Evolutionary conservation across 1,140 invertebrate species (phyloP), one percentile per base, ranked within the genome.

Genomic region (Nautilus pompilius): DNA sequence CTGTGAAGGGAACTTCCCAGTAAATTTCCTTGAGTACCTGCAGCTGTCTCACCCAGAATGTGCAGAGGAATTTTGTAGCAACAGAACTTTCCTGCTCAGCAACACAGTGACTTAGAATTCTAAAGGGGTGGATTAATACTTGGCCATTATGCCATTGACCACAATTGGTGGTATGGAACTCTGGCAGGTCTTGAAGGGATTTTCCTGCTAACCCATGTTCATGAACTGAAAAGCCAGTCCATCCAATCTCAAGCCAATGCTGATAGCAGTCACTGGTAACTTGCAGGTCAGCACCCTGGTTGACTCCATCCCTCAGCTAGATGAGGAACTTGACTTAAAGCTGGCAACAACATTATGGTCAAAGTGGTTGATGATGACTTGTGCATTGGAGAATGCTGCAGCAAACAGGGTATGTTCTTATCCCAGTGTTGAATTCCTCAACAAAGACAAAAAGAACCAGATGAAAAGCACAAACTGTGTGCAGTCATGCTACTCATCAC

Each of bases 311-410:
- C 83, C 86, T 54, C 87, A 89, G 68, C 84, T 87, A 73, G 82
- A 85, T 20, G 88, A 88, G 69, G 88, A 90, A 75, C 74, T 90
- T n/a, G 85, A 84, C 59, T 89, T 90, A 70, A 77, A 81, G 87
- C 86, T 5, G 87, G 89, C 77, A 82, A 88, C 17, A 84, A 89
- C 20, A 83, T 85, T 36, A 76, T 90, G 2, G 81, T 67, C 6
- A 73, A 78, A 60, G 63, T 79, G 5, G 54, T 80, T 8, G 80
- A 81, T 66, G 68, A 66, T 28, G 79, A 77, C 60, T 81, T 77
- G 77, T 79, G 75, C 54, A 62, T 73, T 33, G 80, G 80, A 1
- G 59, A 75, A 36, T 72, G 69, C 17, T 63, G 69, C 24, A 66
- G 69, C 26, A 74, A 75, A 34, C 65, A 68, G 10, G 80, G 80